phyloP scores from a whole-genome alignment of 2,888 invertebrate genomes.

The Mongoloraphidia duomilia region DNA sequence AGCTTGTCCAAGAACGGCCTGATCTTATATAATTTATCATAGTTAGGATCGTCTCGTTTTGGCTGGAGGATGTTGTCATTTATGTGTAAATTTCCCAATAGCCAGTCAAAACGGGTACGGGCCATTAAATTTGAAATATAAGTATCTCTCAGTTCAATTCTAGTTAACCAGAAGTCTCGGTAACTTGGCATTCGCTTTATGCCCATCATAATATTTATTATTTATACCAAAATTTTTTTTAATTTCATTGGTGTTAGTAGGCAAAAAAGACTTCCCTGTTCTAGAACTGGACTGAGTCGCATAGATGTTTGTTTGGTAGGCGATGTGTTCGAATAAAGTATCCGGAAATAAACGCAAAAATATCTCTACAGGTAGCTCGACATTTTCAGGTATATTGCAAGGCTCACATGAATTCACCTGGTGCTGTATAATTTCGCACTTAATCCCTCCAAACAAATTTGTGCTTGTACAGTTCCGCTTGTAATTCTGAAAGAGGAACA shows the following conservation, averaged over 20 bases:
- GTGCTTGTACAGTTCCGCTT: no score
- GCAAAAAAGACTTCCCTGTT: conserved; percentile 4
- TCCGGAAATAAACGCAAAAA: conserved; percentile 12
- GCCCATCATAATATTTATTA: conserved; percentile 14
- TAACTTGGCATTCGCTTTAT: conserved; percentile 15
- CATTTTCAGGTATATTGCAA: background rate
- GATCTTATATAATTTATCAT: conserved; percentile 17
- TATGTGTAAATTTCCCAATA: conserved; percentile 15
- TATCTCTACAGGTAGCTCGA: conserved; percentile 9
- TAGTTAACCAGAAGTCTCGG: conserved; percentile 15
- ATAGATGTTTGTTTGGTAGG: conserved; percentile 15
- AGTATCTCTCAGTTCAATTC: conserved; percentile 11
- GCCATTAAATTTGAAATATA: conserved; percentile 12
- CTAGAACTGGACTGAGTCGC: conserved; percentile 4
- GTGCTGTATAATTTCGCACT: no score
- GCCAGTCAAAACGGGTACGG: conserved; percentile 12
- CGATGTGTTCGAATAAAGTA: conserved; percentile 11
- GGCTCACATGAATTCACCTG: no score
- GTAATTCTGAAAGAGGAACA: no score
- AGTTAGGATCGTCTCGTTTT: conserved; percentile 10
- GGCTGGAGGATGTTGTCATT: conserved; percentile 15
- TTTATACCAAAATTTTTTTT: conserved; percentile 13
- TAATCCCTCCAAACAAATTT: no score
- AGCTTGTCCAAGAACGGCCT: conserved; percentile 11
- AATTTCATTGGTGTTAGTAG: conserved; percentile 12